Evolutionary conservation across 1,140 invertebrate species (phyloP), one percentile per base, ranked within the genome.

Genomic region (Aphaenogaster rudis): DNA sequence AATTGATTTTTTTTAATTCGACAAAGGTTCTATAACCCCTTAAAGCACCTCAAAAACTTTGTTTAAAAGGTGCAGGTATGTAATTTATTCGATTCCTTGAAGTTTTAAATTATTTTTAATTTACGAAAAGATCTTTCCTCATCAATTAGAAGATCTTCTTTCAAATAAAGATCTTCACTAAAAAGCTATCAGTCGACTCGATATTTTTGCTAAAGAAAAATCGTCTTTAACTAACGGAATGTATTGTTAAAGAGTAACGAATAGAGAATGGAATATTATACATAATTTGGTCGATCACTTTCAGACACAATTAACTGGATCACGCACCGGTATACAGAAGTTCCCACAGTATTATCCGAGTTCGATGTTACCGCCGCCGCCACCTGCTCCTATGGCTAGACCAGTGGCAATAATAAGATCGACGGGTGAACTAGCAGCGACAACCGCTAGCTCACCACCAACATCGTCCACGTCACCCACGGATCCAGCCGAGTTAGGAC

Each of bases 321-420:
- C 95, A 96, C 96, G 89, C 94, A 95, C 97, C 97, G 95, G 94
- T 45, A 92, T 95, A 92, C 95, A 97, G 90, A 97, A 97, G 95
- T 96, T 98, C 92, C 97, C 97, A 79, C 98, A 98, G 92, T 99
- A 99, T 95, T 99, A 98, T 96, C 97, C 97, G 87, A 98, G 97
- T 92, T 97, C 98, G 88, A 98, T 98, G 97, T 96, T 99, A 90
- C 98, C 99, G 17, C 99, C 98, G 59, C 98, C 98, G n/a, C 98
- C 99, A n/a, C 97, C 99, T 2, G 98, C 98, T 3, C 98, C 98
- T 9, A 99, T 99, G 98, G 98, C 99, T 3, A 96, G 99, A 89
- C 99, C 99, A 0, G 99, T 99, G 11, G 98, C 99, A 36, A 99
- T 99, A 89, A 98, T 99, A 92, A 96, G 98, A 92, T 98, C 98